phyloP scores from a whole-genome alignment of 1,140 invertebrate genomes.

The Apis florea region DNA sequence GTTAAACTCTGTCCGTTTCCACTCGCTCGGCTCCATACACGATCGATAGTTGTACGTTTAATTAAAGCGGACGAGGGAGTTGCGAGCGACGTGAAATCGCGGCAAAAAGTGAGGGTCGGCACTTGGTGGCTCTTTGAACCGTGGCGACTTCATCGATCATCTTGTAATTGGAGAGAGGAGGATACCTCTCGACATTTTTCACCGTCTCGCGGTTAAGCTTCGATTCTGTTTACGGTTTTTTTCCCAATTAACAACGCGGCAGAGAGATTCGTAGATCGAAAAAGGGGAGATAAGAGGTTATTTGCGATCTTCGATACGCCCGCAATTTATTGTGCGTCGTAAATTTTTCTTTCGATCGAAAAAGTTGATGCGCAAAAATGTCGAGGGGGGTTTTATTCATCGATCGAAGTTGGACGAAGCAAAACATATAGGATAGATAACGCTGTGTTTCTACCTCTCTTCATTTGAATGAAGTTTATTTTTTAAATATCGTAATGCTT shows the following conservation, averaged over 20 bases:
- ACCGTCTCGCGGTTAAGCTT: neutral
- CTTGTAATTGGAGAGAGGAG: neutral
- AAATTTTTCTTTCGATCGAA: too few species aligned
- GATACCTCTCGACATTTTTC: neutral
- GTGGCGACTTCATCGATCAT: slow-evolving; percentile 29
- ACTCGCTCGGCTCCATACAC: slow-evolving; percentile 13
- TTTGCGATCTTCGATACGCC: too few species aligned
- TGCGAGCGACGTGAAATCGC: neutral
- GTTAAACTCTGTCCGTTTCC: slow-evolving; percentile 22
- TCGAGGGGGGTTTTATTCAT: too few species aligned
- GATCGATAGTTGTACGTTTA: slow-evolving; percentile 17
- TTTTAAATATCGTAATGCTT: too few species aligned
- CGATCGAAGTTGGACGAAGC: too few species aligned
- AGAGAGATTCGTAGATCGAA: too few species aligned
- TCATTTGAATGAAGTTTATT: too few species aligned
- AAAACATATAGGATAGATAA: too few species aligned
- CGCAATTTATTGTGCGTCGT: too few species aligned
- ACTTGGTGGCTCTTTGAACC: neutral
- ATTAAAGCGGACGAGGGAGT: slow-evolving; percentile 20
- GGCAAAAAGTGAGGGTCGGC: neutral
- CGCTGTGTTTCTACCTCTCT: too few species aligned
- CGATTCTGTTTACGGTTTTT: neutral
- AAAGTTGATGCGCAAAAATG: too few species aligned
- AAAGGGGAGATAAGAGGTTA: too few species aligned
- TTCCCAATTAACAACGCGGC: neutral